Conservation (phyloP, 64 coral and sea anemone species). For the Dendronephthya gigantea region DNA sequence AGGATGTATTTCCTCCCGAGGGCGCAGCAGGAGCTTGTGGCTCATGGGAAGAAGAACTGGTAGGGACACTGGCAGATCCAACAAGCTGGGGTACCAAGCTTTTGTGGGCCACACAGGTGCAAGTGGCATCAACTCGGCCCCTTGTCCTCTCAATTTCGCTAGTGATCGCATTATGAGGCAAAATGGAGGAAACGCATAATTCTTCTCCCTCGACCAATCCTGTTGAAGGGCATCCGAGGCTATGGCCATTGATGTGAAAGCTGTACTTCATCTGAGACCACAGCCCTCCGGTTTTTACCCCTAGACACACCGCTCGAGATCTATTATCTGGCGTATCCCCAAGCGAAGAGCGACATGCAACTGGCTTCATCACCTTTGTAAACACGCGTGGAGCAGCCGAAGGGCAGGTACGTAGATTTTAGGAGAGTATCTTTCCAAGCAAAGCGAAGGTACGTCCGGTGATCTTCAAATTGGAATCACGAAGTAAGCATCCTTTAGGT, state of each 20-base stretch:
- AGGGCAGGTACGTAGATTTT: not conserved
- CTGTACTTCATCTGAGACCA: no score
- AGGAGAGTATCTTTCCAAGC: not conserved
- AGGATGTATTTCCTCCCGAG: no score
- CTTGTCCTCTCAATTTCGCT: not conserved
- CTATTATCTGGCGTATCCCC: not conserved
- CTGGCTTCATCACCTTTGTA: constrained; percentile 13
- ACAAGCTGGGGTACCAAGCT: not conserved
- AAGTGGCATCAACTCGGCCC: not conserved
- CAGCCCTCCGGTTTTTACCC: no score
- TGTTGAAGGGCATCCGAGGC: no score
- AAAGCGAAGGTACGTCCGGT: not conserved
- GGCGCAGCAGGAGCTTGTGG: no score
- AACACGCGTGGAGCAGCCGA: not conserved
- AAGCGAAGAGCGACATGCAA: not conserved
- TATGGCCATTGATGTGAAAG: no score
- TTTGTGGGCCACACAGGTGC: not conserved
- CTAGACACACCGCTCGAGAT: no score
- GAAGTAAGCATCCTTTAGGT: not conserved
- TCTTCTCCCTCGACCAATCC: not conserved
- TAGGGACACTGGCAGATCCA: no score
- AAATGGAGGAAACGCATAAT: not conserved
- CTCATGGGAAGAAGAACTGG: no score
- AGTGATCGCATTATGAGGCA: not conserved
- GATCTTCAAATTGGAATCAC: not conserved